Percentiles rank a stretch among this genome's conserved stretches.
Evolutionary conservation across 2,888 invertebrate genomes (phyloP).

Genomic region (Phaedon cochleariae): DNA sequence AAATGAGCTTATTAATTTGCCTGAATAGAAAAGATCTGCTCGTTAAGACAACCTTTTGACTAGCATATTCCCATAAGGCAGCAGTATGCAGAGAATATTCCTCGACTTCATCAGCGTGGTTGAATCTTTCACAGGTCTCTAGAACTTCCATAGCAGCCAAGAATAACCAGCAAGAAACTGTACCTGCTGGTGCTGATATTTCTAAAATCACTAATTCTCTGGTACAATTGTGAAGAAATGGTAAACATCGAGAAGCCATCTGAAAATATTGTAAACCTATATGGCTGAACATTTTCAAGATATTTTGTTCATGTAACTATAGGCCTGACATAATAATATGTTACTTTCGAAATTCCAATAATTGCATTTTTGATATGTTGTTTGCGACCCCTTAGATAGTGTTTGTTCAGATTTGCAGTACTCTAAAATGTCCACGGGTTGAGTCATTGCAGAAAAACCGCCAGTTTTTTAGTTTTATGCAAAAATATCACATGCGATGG

Average conservation of each 20-base stretch:
- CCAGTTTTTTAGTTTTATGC: too few species aligned
- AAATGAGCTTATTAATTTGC: background rate
- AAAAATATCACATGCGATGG: too few species aligned
- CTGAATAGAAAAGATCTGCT: background rate
- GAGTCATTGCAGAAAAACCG: too few species aligned
- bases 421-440: too few species aligned
- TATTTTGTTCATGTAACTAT: too few species aligned
- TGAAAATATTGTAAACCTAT: slow-evolving; percentile 48
- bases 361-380: too few species aligned
- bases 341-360: too few species aligned
- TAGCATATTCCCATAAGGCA: slow-evolving; percentile 85
- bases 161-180: slow-evolving; percentile 92
- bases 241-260: slow-evolving; percentile 89
- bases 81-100: slow-evolving; percentile 87
- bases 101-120: slow-evolving; percentile 73
- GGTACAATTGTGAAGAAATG: slow-evolving; percentile 89
- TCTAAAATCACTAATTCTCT: slow-evolving; percentile 85
- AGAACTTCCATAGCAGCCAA: slow-evolving; percentile 88
- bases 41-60: slow-evolving; percentile 61
- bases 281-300: too few species aligned
- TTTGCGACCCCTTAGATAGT: too few species aligned
- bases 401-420: too few species aligned
- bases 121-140: slow-evolving; percentile 77
- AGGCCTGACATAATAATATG: too few species aligned
- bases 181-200: slow-evolving; percentile 81